Percentiles rank a stretch among this genome's conserved stretches.
Evolutionary conservation across 1,140 invertebrate species (phyloP).

Genomic region (Armadillidium nasatum): DNA sequence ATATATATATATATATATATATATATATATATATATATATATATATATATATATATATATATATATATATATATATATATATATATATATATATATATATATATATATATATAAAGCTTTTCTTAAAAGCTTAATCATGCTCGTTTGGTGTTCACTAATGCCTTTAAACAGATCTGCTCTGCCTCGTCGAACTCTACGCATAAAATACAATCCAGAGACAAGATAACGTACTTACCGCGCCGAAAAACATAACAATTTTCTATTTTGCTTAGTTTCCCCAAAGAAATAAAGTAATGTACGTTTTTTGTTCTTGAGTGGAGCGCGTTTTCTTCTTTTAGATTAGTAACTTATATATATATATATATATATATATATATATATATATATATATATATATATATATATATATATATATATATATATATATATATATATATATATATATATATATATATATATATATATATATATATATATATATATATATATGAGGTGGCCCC

Average conservation of each 20-base stretch:
- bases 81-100: neutral
- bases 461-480: no score
- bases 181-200: neutral
- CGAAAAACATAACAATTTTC: neutral
- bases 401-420: neutral
- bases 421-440: no score
- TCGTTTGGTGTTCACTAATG: neutral
- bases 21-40: neutral
- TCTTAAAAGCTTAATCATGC: neutral
- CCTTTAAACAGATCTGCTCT: neutral
- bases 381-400: conserved; percentile 9
- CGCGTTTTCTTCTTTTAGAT: neutral
- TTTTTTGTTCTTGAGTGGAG: neutral
- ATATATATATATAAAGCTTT: neutral
- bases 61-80: conserved; percentile 1
- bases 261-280: neutral
- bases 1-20: no score
- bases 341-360: neutral
- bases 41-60: neutral
- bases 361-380: conserved; percentile 6
- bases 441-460: no score
- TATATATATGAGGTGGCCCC: no score
- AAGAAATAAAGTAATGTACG: neutral
- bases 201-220: neutral
- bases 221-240: neutral